These are phyloP conservation scores for Drosophila kurseongensis DNA, from an alignment of 1,140 invertebrate genomes.

Conservation along the genomic window DNA sequence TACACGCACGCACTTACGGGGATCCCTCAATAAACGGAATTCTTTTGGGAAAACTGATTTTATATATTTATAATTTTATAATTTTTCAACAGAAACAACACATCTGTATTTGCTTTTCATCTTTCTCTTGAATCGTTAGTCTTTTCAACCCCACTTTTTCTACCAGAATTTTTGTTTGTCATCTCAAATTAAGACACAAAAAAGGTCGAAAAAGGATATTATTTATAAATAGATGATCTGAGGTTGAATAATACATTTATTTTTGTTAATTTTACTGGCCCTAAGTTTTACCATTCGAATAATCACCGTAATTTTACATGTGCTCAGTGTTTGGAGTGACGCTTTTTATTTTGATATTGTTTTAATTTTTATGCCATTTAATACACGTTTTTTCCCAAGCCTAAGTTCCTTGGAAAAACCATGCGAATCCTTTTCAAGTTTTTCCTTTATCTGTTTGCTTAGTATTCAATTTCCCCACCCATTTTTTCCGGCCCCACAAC, in stretches of 20 bases:
- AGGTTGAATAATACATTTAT: too few species aligned
- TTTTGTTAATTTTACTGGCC: too few species aligned
- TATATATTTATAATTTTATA: too few species aligned
- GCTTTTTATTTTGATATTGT: not conserved
- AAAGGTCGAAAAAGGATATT: too few species aligned
- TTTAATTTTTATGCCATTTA: constrained; percentile 28
- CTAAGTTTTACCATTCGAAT: not conserved
- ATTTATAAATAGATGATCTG: too few species aligned
- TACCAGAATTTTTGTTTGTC: too few species aligned
- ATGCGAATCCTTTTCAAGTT: constrained; percentile 32
- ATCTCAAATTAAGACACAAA: too few species aligned
- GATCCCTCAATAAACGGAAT: not conserved
- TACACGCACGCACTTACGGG: constrained; percentile 23
- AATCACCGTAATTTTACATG: constrained; percentile 16
- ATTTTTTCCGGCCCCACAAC: not conserved
- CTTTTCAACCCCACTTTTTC: too few species aligned
- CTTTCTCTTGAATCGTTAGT: too few species aligned
- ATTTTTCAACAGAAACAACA: too few species aligned
- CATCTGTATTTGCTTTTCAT: too few species aligned
- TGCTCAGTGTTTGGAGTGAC: not conserved
- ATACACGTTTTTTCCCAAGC: constrained; percentile 18
- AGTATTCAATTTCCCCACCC: constrained; percentile 45
- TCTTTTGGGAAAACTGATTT: not conserved
- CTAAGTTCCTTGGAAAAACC: not conserved
- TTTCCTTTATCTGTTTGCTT: constrained; percentile 28